Conservation (phyloP, 2,888 invertebrate genomes). For the Meiosimyza platycephala region DNA sequence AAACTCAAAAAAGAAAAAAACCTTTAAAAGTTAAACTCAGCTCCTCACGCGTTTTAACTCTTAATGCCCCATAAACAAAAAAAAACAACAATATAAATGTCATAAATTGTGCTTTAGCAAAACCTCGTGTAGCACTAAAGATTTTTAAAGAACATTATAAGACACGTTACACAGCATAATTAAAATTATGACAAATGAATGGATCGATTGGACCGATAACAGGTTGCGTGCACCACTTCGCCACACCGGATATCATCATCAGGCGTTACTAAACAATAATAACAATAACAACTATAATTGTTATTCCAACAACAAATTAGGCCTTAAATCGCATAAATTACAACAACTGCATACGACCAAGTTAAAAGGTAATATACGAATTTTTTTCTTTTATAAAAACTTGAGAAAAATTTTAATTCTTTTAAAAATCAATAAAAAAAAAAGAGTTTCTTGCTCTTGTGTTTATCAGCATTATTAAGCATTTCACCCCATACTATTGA, state of each 20-base stretch:
- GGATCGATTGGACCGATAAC: slow-evolving; percentile 67
- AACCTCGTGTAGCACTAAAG: not conserved
- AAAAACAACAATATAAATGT: slow-evolving; percentile 7
- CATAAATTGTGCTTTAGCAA: not conserved
- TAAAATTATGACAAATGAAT: slow-evolving; percentile 65
- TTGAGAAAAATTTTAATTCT: not conserved
- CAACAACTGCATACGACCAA: slow-evolving; percentile 59
- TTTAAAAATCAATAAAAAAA: not conserved
- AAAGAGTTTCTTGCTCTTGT: not conserved
- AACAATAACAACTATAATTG: slow-evolving; percentile 41
- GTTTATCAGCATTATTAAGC: slow-evolving; percentile 15
- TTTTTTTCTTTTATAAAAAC: not conserved
- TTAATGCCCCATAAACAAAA: not conserved
- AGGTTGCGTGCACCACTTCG: slow-evolving; percentile 63
- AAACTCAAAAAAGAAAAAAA: too few relatives aligned
- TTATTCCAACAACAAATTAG: slow-evolving; percentile 53
- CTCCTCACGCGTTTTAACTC: too few relatives aligned
- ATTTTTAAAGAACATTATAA: too few relatives aligned
- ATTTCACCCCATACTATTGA: not conserved
- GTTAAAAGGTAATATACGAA: slow-evolving; percentile 55
- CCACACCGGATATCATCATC: slow-evolving; percentile 57
- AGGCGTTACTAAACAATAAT: slow-evolving; percentile 48
- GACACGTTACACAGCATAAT: not conserved
- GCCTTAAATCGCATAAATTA: slow-evolving; percentile 58
- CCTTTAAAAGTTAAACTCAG: too few relatives aligned